Base-by-base conservation (phyloP, 2,888 invertebrate genomes). In the Palloptera scutellata region DNA sequence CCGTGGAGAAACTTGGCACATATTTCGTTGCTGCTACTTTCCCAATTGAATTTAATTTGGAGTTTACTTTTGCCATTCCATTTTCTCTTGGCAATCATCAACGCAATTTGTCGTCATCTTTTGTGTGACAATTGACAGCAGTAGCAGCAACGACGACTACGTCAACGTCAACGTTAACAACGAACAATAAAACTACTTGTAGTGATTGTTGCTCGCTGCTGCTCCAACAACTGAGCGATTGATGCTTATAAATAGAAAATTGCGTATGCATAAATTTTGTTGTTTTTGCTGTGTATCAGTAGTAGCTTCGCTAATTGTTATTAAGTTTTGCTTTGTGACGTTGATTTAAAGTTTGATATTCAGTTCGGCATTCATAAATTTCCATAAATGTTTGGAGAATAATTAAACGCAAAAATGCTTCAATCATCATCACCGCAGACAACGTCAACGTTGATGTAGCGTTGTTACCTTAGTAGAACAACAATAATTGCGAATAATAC, bases 171-270 rank as follows among this genome's bases (percentile, higher is more conserved):
- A 15, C 6, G 48, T 30, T 30, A 61, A n/a, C 45, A 11, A 40
- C 57, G 30, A 10, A 12, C 15, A 15, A 5, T 15, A 40, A 40
- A 51, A 17, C 63, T 57, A 41, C 57, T 48, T 45, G 48, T 55
- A 45, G 30, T 30, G 45, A 19, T 58, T 43, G 54, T 48, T 40
- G 45, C 54, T 61, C 30, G 52, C 45, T 42, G 42, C 40, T 19
- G 42, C 53, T 60, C 57, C 17, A 55, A 42, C 15, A 51, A 30
- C 12, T 19, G 60, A 67, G 43, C 51, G 48, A 48, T 20, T 59
- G 70, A 73, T 75, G 69, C 73, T 77, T 79, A 79, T 77, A 79
- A 80, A 79, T 79, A 79, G 79, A 79, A 79, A 79, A 79, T 79
- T 80, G 80, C 79, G 79, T 79, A 79, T 66, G 66, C 66, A 61